A percentile compares a stretch with the other conserved stretches of the same genome.
Evolutionary conservation across 2,113 vertebrate species (phyloP).

Genomic region (Campylorhamphus procurvoides): DNA sequence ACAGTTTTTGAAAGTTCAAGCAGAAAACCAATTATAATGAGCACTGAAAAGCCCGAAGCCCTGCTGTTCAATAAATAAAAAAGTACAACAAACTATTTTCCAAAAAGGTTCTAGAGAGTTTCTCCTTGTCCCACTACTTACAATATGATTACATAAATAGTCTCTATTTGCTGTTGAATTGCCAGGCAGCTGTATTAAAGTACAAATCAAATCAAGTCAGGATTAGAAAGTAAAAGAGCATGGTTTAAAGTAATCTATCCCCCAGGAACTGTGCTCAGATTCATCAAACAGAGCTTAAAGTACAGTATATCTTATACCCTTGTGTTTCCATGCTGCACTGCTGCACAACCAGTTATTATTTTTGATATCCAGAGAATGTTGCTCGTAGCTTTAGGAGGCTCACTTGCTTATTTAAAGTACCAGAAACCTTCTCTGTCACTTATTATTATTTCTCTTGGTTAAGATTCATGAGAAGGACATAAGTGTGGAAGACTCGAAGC

Average conservation of each 20-base stretch:
- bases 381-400: constrained; percentile 81
- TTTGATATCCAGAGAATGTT: constrained; percentile 83
- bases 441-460: constrained; percentile 80
- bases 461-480: constrained; percentile 71
- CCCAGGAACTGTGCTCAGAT: constrained; percentile 88
- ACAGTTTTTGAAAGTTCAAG: constrained; percentile 93
- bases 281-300: constrained; percentile 92
- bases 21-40: constrained; percentile 93
- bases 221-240: constrained; percentile 92
- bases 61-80: constrained; percentile 87
- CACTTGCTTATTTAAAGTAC: constrained; percentile 82
- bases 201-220: constrained; percentile 91
- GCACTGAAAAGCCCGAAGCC: constrained; percentile 86
- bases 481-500: constrained; percentile 47
- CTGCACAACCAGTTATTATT: constrained; percentile 84
- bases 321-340: constrained; percentile 79
- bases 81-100: constrained; percentile 86
- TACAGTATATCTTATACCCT: constrained; percentile 85
- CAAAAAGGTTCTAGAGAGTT: constrained; percentile 84
- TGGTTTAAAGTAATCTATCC: constrained; percentile 91
- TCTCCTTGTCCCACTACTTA: constrained; percentile 85
- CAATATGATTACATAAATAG: constrained; percentile 89
- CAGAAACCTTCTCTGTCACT: constrained; percentile 70
- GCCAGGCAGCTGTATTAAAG: constrained; percentile 88
- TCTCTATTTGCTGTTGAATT: constrained; percentile 89